Evolutionary conservation across 2,113 vertebrate species (phyloP).

Genomic region (Pelodiscus sinensis): DNA sequence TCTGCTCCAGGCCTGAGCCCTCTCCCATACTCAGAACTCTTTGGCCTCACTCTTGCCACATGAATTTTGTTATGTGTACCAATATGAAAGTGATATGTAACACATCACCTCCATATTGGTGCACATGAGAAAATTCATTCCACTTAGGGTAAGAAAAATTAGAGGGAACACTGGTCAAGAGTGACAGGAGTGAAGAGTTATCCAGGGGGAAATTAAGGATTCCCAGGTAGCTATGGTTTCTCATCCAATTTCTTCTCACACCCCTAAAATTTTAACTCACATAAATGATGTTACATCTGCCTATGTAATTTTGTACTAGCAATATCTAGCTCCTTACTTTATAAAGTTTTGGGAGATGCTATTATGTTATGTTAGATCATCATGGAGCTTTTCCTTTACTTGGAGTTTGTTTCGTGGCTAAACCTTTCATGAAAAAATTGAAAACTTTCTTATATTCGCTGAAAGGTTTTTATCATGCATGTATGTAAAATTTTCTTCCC

Average conservation of each 20-base stretch:
- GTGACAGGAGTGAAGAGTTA: neutral
- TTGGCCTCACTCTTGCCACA: no score
- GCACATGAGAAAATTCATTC: no score
- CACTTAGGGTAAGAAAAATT: no score
- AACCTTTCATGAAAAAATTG: neutral
- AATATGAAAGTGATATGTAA: no score
- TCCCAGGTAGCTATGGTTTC: neutral
- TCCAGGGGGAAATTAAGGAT: neutral
- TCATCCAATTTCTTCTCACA: neutral
- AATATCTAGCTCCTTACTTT: neutral
- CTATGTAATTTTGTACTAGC: neutral
- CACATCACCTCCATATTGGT: no score
- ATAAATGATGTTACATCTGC: constrained; percentile 4
- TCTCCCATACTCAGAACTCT: no score
- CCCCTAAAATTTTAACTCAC: neutral
- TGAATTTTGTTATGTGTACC: no score
- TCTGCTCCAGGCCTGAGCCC: no score
- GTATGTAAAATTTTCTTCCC: neutral
- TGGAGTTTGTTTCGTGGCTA: neutral
- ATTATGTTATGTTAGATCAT: neutral
- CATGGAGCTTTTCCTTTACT: neutral
- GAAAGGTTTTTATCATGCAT: neutral
- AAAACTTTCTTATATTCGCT: neutral
- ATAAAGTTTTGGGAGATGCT: neutral
- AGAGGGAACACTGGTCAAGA: neutral